Evolutionary conservation across 2,797 vertebrate species (phyloP), one percentile per base, ranked within the genome.

Genomic region (Vespertilio murinus): DNA sequence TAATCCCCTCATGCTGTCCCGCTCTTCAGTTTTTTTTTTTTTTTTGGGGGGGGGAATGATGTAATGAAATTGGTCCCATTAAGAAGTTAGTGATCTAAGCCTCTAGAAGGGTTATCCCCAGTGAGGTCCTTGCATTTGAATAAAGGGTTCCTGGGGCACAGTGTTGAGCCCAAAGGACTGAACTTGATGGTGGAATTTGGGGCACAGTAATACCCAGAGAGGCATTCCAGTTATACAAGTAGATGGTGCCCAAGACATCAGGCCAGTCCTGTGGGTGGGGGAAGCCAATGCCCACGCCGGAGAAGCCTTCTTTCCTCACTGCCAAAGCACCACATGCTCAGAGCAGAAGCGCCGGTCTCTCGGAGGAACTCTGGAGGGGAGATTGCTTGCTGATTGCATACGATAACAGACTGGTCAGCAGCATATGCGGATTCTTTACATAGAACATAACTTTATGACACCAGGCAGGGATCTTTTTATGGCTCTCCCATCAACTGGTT

Each of bases 391-490:
- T 77, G 56, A 45, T 42, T 75, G 42, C 28, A 35, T 42, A 20
- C 73, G 54, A 84, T 84, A 71, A 96, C 94, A 90, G 45, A 47
- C n/a, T 35, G 9, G 45, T 52, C 52, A 71, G 82, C 38, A 88
- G 70, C 35, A 45, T 16, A n/a, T 61, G 13, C 54, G 79, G 69
- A 88, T 67, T 90, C 81, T 79, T 92, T 91, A 75, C 10, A 28
- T 88, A 80, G 87, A 94, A 42, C 69, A 70, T 17, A 75, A 79
- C 70, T 95, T 94, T 85, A 93, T 45, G 84, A 90, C 75, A 35
- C 61, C 42, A 88, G 86, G 71, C 35, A 87, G 87, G 83, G 64
- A 40, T 93, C 35, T 35, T 95, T 92, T 87, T 94, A 91, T 84
- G 80, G 40, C 69, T 54, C 71, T 85, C 73, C 84, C 17, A 88